phyloP scores from a whole-genome alignment of 1,140 invertebrate species.

The Coelopa frigida region DNA sequence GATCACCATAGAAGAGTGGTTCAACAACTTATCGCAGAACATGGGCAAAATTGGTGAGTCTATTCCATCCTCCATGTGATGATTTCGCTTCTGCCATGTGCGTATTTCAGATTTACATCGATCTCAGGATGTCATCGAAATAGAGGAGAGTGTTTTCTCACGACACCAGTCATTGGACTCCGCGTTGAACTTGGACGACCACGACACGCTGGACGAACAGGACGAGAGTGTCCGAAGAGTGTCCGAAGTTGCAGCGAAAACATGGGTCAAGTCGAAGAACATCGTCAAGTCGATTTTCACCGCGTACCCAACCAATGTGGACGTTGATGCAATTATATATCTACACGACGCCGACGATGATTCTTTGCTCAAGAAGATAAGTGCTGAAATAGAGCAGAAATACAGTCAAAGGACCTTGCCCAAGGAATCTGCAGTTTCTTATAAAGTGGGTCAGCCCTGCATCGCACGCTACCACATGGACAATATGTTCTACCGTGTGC shows the following conservation, averaged over 20 bases:
- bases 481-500: constrained; percentile 55
- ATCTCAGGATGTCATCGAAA: too few species aligned
- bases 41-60: not conserved
- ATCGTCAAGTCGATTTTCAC: constrained; percentile 45
- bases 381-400: constrained; percentile 46
- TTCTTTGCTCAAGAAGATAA: constrained; percentile 47
- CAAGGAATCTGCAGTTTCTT: not conserved
- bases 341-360: constrained; percentile 47
- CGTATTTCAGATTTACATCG: too few species aligned
- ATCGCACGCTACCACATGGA: constrained; percentile 55
- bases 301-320: constrained; percentile 51
- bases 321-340: constrained; percentile 50
- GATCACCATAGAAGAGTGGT: constrained; percentile 12
- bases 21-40: constrained; percentile 8
- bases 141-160: too few species aligned
- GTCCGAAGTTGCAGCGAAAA: constrained; percentile 1
- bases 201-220: too few species aligned
- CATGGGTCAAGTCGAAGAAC: constrained; percentile 20
- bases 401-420: constrained; percentile 14
- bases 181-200: too few species aligned
- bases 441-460: constrained; percentile 52
- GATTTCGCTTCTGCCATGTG: too few species aligned
- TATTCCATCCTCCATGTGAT: not conserved
- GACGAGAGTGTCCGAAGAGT: too few species aligned
- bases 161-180: too few species aligned